These are phyloP conservation scores for Eurystomus gularis DNA, from an alignment of 2,113 vertebrate species.

Conservation along the genomic window DNA sequence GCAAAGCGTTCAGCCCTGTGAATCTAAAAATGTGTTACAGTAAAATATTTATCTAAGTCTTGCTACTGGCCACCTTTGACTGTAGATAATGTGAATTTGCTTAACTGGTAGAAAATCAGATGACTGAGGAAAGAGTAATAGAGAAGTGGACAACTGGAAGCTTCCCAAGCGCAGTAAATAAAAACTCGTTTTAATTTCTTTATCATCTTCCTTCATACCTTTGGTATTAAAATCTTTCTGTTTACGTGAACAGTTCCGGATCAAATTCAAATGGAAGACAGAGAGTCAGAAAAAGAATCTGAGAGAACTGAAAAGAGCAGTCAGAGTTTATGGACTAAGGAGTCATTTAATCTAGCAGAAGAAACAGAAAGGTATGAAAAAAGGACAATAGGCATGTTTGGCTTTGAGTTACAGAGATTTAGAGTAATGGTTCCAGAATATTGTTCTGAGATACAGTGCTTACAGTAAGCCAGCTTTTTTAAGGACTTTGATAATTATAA, in stretches of 20 bases:
- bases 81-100: slow-evolving; percentile 29
- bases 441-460: neutral
- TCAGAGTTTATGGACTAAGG: slow-evolving; percentile 28
- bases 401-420: neutral
- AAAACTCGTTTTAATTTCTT: neutral
- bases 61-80: slow-evolving; percentile 29
- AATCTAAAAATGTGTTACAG: neutral
- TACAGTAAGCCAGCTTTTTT: neutral
- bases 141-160: neutral
- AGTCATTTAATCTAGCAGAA: slow-evolving; percentile 53
- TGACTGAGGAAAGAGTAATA: neutral
- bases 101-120: slow-evolving; percentile 24
- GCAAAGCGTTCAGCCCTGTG: slow-evolving; percentile 1
- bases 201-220: neutral
- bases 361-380: slow-evolving; percentile 76
- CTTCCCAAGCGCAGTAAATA: neutral
- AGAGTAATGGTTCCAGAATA: neutral
- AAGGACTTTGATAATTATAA: neutral
- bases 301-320: slow-evolving; percentile 7
- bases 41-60: slow-evolving; percentile 45
- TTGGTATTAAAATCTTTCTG: neutral
- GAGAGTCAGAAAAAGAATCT: slow-evolving; percentile 4
- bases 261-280: slow-evolving; percentile 23
- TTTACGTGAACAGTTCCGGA: slow-evolving; percentile 35
- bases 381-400: neutral